phyloP scores from a whole-genome alignment of 2,888 invertebrate genomes.

The Molanna angustata region DNA sequence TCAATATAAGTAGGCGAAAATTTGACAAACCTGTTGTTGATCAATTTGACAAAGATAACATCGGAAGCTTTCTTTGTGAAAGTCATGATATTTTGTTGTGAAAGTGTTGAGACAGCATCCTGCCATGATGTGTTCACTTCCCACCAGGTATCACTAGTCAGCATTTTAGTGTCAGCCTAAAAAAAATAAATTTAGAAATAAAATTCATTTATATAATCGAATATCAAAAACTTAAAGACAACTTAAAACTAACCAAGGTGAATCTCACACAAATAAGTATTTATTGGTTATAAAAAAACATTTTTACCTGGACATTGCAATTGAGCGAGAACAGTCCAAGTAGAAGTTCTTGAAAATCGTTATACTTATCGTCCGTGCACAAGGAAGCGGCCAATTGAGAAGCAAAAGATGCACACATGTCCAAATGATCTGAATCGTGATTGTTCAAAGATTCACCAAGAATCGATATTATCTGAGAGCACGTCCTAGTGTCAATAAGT shows the following conservation, averaged over 20 bases:
- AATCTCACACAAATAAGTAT: not conserved
- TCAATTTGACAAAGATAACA: conserved; percentile 25
- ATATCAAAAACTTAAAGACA: too few species aligned
- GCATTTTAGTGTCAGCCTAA: conserved; percentile 37
- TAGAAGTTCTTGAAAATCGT: conserved; percentile 44
- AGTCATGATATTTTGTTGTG: conserved; percentile 19
- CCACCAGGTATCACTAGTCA: conserved; percentile 52
- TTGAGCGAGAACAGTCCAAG: conserved; percentile 49
- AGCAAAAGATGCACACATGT: conserved; percentile 52
- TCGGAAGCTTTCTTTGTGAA: conserved; percentile 24
- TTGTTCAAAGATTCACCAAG: conserved; percentile 40
- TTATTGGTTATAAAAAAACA: not conserved
- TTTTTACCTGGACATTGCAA: conserved; percentile 39
- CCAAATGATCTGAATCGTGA: conserved; percentile 40
- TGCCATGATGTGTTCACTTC: conserved; percentile 59
- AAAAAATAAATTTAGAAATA: conserved; percentile 1
- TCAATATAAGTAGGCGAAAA: too few species aligned
- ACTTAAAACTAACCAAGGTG: not conserved
- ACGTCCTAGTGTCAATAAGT: too few species aligned
- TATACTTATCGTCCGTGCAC: conserved; percentile 45
- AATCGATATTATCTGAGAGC: conserved; percentile 43
- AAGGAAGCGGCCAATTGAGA: conserved; percentile 52
- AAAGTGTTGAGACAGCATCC: conserved; percentile 46
- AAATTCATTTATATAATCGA: too few species aligned
- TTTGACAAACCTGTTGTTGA: too few species aligned